Base-by-base conservation (phyloP, 2,797 vertebrate species). In the Alca torda region DNA sequence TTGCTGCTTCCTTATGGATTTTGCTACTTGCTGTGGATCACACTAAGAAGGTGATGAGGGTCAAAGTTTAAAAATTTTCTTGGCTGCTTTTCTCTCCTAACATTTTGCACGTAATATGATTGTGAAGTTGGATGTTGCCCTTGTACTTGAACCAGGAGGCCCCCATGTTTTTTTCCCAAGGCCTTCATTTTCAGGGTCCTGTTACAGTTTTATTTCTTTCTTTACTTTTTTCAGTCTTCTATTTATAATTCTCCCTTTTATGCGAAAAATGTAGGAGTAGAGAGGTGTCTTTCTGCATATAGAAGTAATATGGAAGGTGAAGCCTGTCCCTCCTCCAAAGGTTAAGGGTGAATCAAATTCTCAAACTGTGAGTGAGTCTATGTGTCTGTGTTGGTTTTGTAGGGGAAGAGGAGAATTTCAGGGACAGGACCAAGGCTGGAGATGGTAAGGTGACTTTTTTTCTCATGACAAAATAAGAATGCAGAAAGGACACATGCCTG, bases 11-110 rank as follows among this genome's bases (percentile, higher is more conserved):
- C 78, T 91, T 63, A 33, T 0, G 4, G 37, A 43, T 82, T 87
- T 89, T 76, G 10, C 59, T 76, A 1, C 50, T 87, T 89, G 43
- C 67, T 61, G 33, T 35, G 76, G 43, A 54, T 75, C 68, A 30
- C 41, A 16, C 7, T 82, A 43, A 48, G 43, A 10, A 3, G 6
- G 11, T 59, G 65, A 5, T 4, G 12, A 76, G 9, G 4, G 16
- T 39, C 59, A 74, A 72, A 75, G 39, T 76, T 84, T 41, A 24
- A 89, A 89, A 90, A 54, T 24, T 73, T 90, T 74, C 33, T 72
- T 2, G 1, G 3, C 20, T 79, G 25, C 43, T 76, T 84, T 90
- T 89, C 12, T 84, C 19, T 63, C 24, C 18, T 79, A 65, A 57
- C 6, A 16, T 84, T 93, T 84, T 87, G 28, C 25, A 25, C 2